A percentile compares a stretch with the other conserved stretches of the same genome.
phyloP scores from a whole-genome alignment of 2,888 invertebrate species.

The Keiferia lycopersicella region DNA sequence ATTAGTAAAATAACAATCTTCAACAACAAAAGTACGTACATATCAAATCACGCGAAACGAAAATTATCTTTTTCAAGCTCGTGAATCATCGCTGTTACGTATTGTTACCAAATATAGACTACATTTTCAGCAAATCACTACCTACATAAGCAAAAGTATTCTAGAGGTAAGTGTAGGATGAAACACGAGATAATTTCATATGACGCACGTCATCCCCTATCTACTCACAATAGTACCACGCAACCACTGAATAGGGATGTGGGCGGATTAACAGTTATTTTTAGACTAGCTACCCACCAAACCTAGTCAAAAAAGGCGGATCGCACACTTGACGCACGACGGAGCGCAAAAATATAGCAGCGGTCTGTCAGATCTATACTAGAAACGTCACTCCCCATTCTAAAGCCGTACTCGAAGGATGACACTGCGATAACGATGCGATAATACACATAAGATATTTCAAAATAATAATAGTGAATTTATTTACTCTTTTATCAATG shows the following conservation, averaged over 20 bases:
- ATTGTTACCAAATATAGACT: background rate
- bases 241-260: constrained; percentile 2
- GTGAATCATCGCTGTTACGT: background rate
- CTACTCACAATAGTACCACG: background rate
- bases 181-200: constrained; percentile 11
- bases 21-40: too few species aligned
- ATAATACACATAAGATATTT: too few species aligned
- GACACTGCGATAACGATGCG: too few species aligned
- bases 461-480: too few species aligned
- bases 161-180: background rate
- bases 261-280: background rate
- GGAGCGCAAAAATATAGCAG: too few species aligned
- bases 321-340: too few species aligned
- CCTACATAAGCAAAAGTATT: background rate
- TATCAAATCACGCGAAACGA: background rate
- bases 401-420: too few species aligned
- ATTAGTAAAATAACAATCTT: too few species aligned
- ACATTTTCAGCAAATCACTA: constrained; percentile 11
- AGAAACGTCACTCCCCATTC: too few species aligned
- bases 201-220: constrained; percentile 13
- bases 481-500: background rate
- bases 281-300: background rate
- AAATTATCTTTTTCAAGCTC: background rate
- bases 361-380: too few species aligned
- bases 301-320: too few species aligned